A percentile compares a stretch with the other conserved stretches of the same genome.
phyloP scores from a whole-genome alignment of 2,113 vertebrate species.

The Plecotus auritus region DNA sequence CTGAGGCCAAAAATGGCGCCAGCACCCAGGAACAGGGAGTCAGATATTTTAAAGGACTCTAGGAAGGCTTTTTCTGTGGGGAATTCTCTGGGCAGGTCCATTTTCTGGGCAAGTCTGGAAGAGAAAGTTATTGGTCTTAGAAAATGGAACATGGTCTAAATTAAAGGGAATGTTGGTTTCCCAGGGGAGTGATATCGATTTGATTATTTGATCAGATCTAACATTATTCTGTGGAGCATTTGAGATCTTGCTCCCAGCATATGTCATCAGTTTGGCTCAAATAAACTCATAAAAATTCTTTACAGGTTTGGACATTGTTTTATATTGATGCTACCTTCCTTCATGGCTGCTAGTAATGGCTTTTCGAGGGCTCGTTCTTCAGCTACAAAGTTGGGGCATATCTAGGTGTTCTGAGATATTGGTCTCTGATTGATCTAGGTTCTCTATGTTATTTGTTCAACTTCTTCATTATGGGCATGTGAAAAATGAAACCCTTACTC shows the following conservation, averaged over 20 bases:
- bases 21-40: too few relatives aligned
- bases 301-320: not conserved
- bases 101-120: too few relatives aligned
- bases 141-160: too few relatives aligned
- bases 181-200: too few relatives aligned
- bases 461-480: slow-evolving; percentile 14
- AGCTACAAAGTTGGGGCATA: not conserved
- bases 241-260: not conserved
- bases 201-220: too few relatives aligned
- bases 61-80: too few relatives aligned
- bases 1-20: too few relatives aligned
- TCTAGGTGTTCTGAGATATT: not conserved
- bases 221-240: not conserved
- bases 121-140: too few relatives aligned
- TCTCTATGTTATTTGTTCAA: not conserved
- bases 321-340: not conserved
- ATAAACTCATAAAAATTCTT: not conserved
- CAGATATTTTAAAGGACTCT: too few relatives aligned
- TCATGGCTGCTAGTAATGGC: not conserved
- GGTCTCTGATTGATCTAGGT: not conserved
- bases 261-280: not conserved
- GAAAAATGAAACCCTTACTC: not conserved
- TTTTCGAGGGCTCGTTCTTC: not conserved
- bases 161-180: too few relatives aligned
- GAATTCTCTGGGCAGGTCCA: too few relatives aligned